Percentiles rank a stretch among this genome's conserved stretches.
Evolutionary conservation across 2,113 vertebrate genomes (phyloP).

Genomic region (Lagopus leucura): DNA sequence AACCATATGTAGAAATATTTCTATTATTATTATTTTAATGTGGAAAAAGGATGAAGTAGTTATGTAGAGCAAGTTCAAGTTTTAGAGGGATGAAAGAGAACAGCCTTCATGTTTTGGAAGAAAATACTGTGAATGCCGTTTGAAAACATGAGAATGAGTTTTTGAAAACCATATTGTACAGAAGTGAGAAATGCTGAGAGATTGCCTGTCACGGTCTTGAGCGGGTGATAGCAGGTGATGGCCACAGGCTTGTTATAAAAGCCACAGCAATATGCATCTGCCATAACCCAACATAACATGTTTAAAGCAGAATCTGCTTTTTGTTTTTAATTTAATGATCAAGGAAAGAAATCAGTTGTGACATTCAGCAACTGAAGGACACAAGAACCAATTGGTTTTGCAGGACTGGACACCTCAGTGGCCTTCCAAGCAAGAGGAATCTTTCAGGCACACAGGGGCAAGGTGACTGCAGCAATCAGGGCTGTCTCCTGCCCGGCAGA

Average conservation of each 20-base stretch:
- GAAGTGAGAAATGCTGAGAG: neutral
- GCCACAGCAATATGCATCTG: neutral
- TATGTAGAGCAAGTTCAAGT: neutral
- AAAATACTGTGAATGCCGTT: neutral
- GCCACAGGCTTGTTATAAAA: neutral
- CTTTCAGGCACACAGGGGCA: neutral
- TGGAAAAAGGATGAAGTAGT: neutral
- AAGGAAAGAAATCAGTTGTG: neutral
- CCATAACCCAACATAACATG: neutral
- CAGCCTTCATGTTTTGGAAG: neutral
- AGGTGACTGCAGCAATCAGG: neutral
- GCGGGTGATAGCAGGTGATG: neutral
- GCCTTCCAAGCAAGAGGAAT: neutral
- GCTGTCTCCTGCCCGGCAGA: neutral
- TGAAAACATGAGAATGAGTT: neutral
- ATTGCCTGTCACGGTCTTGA: neutral
- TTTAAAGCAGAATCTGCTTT: neutral
- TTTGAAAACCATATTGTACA: neutral
- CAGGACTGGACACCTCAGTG: neutral
- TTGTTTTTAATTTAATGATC: neutral
- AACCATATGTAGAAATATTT: neutral
- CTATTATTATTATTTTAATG: neutral
- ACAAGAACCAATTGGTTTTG: neutral
- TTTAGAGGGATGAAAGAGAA: neutral
- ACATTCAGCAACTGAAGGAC: neutral